Evolutionary conservation across 2,888 invertebrate species (phyloP), one percentile per base, ranked within the genome.

Genomic region (Phengaris alcon): DNA sequence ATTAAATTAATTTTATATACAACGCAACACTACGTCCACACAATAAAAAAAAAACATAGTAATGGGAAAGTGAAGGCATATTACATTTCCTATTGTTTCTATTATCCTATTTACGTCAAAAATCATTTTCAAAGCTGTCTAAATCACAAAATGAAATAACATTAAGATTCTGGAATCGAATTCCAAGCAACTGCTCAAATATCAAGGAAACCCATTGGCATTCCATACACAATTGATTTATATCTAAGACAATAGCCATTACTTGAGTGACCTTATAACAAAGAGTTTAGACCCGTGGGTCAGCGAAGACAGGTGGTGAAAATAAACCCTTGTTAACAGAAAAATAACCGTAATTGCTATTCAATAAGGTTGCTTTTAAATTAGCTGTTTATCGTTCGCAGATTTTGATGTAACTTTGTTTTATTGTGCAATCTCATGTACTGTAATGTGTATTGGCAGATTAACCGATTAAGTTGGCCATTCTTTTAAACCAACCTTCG

Each of bases 231-330:
- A 52, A 72, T 54, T 72, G 72, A 72, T 72, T 72, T 54, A 72
- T 72, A 52, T 52, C 51, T 72, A 35, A 72, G 35, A 72, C 72
- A 72, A 72, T 72, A 54, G 72, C 52, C 72, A 72, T 72, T 72
- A 72, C 52, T 54, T 70, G 54, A 22, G 13, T 13, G 35, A 72
- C 52, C 54, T 72, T 54, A 72, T 72, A 72, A 72, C 70, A 70
- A 70, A 52, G 70, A 70, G 70, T 12, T 10, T 8, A 64, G 64
- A 70, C 48, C 70, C 44, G 6, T 22, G 70, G 51, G 70, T 70
- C 70, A 70, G 15, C n/a, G n/a, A 48, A 70, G 48, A 70, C 70
- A 70, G 70, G 70, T 70, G 70, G 51, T 70, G 70, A 70, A 70
- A 51, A 70, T 22, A 70, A 51, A 12, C 10, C 70, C 10, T 10